Conservation (phyloP, 2,113 vertebrate genomes). For the Orientallactaga bullata region DNA sequence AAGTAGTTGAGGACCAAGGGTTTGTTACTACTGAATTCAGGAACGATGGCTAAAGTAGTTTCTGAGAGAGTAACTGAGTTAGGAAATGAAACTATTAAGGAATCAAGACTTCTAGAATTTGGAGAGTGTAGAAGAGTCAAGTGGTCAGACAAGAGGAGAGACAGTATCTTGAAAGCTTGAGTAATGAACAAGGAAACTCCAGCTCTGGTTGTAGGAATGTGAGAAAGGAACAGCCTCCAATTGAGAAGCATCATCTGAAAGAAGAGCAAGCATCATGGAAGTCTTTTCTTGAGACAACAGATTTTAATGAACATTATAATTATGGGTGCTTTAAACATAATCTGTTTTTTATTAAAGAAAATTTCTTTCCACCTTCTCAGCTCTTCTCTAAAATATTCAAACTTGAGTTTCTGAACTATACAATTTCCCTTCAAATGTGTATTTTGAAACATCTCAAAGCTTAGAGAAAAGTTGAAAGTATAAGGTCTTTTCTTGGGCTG, state of each 20-base stretch:
- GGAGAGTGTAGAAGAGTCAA: not conserved
- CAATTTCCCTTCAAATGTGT: not conserved
- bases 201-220: too few relatives aligned
- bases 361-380: not conserved
- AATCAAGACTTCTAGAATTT: not conserved
- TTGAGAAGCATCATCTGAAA: not conserved
- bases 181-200: not conserved
- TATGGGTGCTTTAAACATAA: not conserved
- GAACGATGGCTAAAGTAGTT: not conserved
- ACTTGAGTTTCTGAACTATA: constrained; percentile 32
- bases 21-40: not conserved
- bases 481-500: too few relatives aligned
- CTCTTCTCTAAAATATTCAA: constrained; percentile 27
- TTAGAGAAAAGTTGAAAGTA: constrained; percentile 5
- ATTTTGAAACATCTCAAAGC: not conserved
- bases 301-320: not conserved
- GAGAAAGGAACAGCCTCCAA: not conserved
- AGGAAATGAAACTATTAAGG: not conserved
- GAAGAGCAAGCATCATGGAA: not conserved
- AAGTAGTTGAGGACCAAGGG: not conserved
- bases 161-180: not conserved
- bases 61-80: not conserved
- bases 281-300: not conserved
- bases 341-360: not conserved
- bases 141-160: too few relatives aligned